Percentiles rank a stretch among this genome's conserved stretches.
Conservation (phyloP, 2,797 vertebrate genomes). For the Lithobates sylvaticus region DNA sequence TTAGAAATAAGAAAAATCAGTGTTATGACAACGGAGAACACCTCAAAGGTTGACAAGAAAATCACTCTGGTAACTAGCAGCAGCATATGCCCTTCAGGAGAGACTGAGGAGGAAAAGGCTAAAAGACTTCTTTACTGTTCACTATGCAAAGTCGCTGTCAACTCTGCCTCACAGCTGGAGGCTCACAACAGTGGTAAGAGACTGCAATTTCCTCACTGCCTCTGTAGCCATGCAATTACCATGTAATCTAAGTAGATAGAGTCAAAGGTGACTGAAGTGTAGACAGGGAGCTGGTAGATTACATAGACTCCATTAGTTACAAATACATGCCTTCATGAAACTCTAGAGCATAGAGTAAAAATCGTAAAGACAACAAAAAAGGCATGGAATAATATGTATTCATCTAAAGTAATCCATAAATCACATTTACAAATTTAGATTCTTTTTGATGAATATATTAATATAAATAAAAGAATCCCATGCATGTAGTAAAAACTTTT, state of each 20-base stretch:
- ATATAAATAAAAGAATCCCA: neutral
- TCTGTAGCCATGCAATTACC: slow-evolving; percentile 25
- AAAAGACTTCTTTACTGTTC: slow-evolving; percentile 95
- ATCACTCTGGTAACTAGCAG: slow-evolving; percentile 69
- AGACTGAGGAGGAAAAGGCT: slow-evolving; percentile 94
- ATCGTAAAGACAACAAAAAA: neutral
- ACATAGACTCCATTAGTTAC: slow-evolving; percentile 69
- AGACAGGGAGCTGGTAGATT: slow-evolving; percentile 68
- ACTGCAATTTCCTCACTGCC: slow-evolving; percentile 63
- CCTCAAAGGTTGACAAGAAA: slow-evolving; percentile 76
- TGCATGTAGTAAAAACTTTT: neutral
- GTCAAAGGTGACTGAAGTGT: slow-evolving; percentile 68
- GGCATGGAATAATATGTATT: neutral
- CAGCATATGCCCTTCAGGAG: slow-evolving; percentile 76
- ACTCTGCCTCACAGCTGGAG: slow-evolving; percentile 96
- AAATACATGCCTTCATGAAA: slow-evolving; percentile 49
- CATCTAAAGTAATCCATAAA: neutral
- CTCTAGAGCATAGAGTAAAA: neutral
- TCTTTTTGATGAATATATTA: too few species aligned
- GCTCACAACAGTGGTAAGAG: slow-evolving; percentile 96
- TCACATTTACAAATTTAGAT: neutral
- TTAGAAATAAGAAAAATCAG: slow-evolving; percentile 73
- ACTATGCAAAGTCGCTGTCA: slow-evolving; percentile 97
- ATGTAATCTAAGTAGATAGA: slow-evolving; percentile 54
- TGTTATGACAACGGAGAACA: slow-evolving; percentile 75